phyloP scores from a whole-genome alignment of 2,888 invertebrate species.

The Caenorhabditis angaria region DNA sequence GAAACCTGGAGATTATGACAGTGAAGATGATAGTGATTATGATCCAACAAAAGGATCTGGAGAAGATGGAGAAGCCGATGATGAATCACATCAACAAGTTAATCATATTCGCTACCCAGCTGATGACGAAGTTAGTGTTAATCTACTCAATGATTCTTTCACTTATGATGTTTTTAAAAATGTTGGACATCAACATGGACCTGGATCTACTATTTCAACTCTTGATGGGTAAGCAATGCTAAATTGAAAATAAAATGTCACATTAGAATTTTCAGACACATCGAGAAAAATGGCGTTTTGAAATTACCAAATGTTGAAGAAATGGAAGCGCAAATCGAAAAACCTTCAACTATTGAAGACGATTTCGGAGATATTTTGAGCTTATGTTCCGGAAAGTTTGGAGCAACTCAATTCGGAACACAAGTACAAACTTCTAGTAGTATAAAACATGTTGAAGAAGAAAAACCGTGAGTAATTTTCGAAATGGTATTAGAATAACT shows the following conservation, averaged over 20 bases:
- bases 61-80: constrained; percentile 10
- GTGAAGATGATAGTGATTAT: constrained; percentile 37
- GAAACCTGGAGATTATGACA: constrained; percentile 17
- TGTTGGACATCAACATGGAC: constrained; percentile 18
- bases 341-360: constrained; percentile 5
- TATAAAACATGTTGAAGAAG: constrained; percentile 8
- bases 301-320: background rate
- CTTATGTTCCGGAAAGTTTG: constrained; percentile 34
- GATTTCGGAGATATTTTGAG: constrained; percentile 24
- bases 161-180: constrained; percentile 34
- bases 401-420: background rate
- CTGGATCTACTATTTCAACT: constrained; percentile 23
- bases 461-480: background rate
- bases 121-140: constrained; percentile 38
- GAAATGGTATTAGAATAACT: background rate
- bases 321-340: background rate
- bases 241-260: background rate
- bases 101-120: background rate
- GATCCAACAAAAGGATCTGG: constrained; percentile 10
- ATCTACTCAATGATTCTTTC: constrained; percentile 37
- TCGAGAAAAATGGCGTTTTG: background rate
- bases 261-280: background rate
- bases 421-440: no score
- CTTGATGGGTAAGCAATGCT: constrained; percentile 14
- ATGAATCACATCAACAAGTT: constrained; percentile 7